Base-by-base conservation (phyloP, 2,113 vertebrate genomes). In the Vidua chalybeata region DNA sequence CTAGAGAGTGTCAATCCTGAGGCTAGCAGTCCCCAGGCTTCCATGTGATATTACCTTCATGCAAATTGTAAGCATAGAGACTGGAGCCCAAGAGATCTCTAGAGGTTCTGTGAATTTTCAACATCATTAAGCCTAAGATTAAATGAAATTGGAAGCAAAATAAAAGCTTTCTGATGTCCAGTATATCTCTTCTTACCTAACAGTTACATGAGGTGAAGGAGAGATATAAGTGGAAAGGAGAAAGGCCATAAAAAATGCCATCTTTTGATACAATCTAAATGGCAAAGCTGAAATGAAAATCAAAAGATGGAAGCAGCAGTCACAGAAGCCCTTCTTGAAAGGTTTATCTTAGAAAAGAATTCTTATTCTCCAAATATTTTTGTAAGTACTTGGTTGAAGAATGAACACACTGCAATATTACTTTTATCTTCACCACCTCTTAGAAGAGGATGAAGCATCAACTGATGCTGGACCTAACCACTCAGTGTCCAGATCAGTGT, bases 51-150 rank as follows among this genome's bases (percentile, higher is more conserved):
- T 84, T 90, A 68, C 48, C 46, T 81, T 87, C 46, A 30, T 51
- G 56, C 33, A 71, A 90, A 86, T 58, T 30, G 30, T 63, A 89
- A 86, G 81, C 1, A 1, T 19, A 55, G 20, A 68, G 13, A 31
- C 83, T 68, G 26, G 24, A 92, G 75, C 12, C 35, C 33, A 61
- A 68, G 52, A 72, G 20, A 35, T 78, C 21, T 83, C 59, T 71
- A 83, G 82, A 94, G 46, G 46, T 85, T 91, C 71, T 91, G 11
- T 77, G 63, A 80, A 80, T 94, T 96, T 94, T 87, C 87, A 77
- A 35, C 48, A 52, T 48, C 33, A 52, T 68, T 95, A 84, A 81
- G 12, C 21, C 30, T 13, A 74, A 71, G 13, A 59, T 88, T 94
- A 84, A 86, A 90, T 51, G 2, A 75, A 86, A 81, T 24, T 68